Conservation (phyloP, 2,113 vertebrate species). For the Axis porcinus region DNA sequence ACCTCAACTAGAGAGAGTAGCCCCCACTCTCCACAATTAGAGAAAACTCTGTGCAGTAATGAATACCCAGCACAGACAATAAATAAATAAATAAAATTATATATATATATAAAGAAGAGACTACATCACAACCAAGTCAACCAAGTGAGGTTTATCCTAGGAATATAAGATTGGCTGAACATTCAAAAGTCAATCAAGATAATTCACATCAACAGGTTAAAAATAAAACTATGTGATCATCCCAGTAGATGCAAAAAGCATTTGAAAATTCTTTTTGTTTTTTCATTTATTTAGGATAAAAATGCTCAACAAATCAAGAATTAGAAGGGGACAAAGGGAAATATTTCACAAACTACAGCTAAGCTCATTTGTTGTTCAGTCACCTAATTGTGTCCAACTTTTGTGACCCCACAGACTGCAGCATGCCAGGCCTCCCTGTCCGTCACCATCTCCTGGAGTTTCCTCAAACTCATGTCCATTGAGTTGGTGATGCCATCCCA, state of each 20-base stretch:
- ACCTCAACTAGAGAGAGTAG: background rate
- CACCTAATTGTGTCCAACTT: accelerated
- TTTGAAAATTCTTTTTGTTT: background rate
- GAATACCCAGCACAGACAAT: background rate
- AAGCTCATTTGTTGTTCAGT: background rate
- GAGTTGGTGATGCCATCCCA: background rate
- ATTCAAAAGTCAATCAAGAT: background rate
- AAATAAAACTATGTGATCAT: background rate
- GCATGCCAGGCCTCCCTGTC: background rate
- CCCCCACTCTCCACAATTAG: background rate
- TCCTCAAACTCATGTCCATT: background rate
- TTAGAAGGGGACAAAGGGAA: background rate
- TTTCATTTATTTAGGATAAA: background rate
- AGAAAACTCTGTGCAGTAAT: background rate
- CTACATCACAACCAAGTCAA: background rate
- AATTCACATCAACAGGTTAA: background rate
- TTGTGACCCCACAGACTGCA: background rate
- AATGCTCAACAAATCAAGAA: background rate
- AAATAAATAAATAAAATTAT: background rate
- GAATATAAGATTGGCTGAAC: background rate
- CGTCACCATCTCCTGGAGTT: background rate
- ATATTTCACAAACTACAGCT: background rate
- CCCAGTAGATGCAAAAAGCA: background rate
- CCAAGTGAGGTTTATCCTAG: background rate
- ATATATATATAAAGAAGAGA: background rate